Evolutionary conservation across 2,113 vertebrate genomes (phyloP).

Genomic region (Heterocephalus glaber): DNA sequence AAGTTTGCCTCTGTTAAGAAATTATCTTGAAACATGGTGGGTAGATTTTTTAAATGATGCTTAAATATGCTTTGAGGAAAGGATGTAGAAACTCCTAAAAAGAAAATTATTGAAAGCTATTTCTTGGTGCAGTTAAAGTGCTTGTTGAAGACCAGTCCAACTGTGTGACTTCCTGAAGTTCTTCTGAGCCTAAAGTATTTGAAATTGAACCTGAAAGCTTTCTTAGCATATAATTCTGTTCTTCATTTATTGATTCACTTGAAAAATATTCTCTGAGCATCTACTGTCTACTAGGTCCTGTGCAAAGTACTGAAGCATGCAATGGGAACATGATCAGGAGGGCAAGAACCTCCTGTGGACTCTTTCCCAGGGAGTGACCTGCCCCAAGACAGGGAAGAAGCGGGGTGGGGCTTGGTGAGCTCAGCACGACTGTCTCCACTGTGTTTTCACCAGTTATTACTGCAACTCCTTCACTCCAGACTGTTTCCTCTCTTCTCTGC

Average conservation of each 20-base stretch:
- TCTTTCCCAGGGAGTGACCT: background rate
- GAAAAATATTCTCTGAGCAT: background rate
- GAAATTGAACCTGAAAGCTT: slow-evolving; percentile 46
- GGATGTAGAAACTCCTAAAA: slow-evolving; percentile 61
- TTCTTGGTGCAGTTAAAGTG: slow-evolving; percentile 47
- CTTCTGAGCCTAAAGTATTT: slow-evolving; percentile 22
- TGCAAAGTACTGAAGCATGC: background rate
- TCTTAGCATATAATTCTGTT: slow-evolving; percentile 22
- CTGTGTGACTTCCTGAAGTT: slow-evolving; percentile 57
- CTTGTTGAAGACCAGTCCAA: slow-evolving; percentile 43
- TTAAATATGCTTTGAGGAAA: slow-evolving; percentile 65
- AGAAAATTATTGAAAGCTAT: slow-evolving; percentile 66
- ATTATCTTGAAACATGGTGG: slow-evolving; percentile 36
- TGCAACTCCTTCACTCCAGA: fast-evolving
- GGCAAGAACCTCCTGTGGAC: too few species aligned
- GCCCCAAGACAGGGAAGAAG: fast-evolving
- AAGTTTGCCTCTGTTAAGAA: slow-evolving; percentile 42
- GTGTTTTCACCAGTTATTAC: background rate
- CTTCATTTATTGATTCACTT: background rate
- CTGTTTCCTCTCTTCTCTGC: too few species aligned
- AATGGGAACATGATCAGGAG: fast-evolving
- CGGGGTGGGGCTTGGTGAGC: too few species aligned
- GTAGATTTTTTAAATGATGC: slow-evolving; percentile 35
- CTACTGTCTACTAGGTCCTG: background rate
- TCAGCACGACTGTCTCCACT: fast-evolving